Evolutionary conservation across 1,140 invertebrate species (phyloP), one percentile per base, ranked within the genome.

Genomic region (Chelonus insularis): DNA sequence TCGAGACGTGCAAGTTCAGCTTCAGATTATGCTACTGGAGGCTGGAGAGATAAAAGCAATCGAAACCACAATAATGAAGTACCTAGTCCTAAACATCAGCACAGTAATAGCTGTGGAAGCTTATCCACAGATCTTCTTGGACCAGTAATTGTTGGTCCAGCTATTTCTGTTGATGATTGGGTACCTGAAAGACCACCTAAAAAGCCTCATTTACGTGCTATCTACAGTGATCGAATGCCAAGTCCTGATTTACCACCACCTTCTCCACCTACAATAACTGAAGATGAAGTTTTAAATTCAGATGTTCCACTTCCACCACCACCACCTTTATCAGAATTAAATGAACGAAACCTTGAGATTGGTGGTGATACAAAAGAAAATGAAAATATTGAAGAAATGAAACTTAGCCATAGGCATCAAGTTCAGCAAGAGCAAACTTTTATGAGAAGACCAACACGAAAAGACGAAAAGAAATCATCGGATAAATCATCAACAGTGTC

Each of bases 241-340:
- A 89, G 88, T 70, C 89, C 89, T 0, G 89, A 90, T 69, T 68
- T 90, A 65, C 89, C 88, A n/a, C 86, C 87, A 4, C 88, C 89
- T 6, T 88, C 89, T 5, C 87, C 86, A 5, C 86, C 86, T 0
- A 82, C 84, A 12, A 78, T 83, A 4, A 77, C 85, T 21, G 85
- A 88, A 64, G 84, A 85, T 66, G 86, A 86, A 64, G 85, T 87
- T 25, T 77, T 86, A 47, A 81, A 84, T 48, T 84, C 83, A 61
- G 89, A 91, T 66, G 89, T 90, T 71, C 89, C 89, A 4, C 75
- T 91, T 48, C 89, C 89, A n/a, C 89, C 87, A 1, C 88, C 89
- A 6, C 89, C 89, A 16, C 84, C n/a, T n/a, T n/a, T n/a, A n/a
- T n/a, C 86, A 8, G 85, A 86, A 64, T 72, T 84, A 41, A 70